Evolutionary conservation across 2,888 invertebrate species (phyloP).

Genomic region (Cheilosia pagana): DNA sequence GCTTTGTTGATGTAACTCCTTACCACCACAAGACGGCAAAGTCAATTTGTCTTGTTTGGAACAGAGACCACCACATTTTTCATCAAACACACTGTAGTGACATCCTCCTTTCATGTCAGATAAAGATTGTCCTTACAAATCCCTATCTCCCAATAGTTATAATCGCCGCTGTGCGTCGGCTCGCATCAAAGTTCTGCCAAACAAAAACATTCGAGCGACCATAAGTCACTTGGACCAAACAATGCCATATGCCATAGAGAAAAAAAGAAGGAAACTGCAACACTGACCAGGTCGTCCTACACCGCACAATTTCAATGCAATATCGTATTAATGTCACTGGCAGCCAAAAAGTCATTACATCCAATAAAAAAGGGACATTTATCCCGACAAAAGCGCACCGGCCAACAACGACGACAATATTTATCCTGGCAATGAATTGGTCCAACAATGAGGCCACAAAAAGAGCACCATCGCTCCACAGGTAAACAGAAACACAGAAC

Average conservation of each 20-base stretch:
- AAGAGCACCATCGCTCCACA: conserved; percentile 60
- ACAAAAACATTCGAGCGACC: conserved; percentile 44
- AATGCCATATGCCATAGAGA: conserved; percentile 19
- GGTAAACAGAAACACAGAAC: conserved; percentile 48
- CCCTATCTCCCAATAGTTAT: conserved; percentile 32
- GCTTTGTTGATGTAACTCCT: too few relatives aligned
- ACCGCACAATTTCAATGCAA: conserved; percentile 46
- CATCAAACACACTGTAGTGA: background rate
- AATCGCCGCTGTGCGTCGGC: conserved; percentile 41
- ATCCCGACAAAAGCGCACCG: conserved; percentile 52
- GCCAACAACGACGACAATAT: conserved; percentile 65
- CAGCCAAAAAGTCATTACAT: conserved; percentile 73
- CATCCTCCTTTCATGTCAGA: too few relatives aligned
- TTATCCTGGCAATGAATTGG: conserved; percentile 69
- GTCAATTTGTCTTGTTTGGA: conserved; percentile 32
- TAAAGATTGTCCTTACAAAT: conserved; percentile 26
- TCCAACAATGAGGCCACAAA: conserved; percentile 47
- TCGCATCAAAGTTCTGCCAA: conserved; percentile 38
- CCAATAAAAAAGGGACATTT: conserved; percentile 66
- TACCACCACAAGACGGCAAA: background rate
- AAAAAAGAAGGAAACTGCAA: conserved; percentile 17
- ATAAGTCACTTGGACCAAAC: conserved; percentile 63
- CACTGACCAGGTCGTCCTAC: conserved; percentile 12
- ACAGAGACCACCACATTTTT: background rate
- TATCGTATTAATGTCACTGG: conserved; percentile 35